These are phyloP conservation scores for Alentia gelatinosa DNA, from an alignment of 2,888 invertebrate species.

Conservation along the genomic window DNA sequence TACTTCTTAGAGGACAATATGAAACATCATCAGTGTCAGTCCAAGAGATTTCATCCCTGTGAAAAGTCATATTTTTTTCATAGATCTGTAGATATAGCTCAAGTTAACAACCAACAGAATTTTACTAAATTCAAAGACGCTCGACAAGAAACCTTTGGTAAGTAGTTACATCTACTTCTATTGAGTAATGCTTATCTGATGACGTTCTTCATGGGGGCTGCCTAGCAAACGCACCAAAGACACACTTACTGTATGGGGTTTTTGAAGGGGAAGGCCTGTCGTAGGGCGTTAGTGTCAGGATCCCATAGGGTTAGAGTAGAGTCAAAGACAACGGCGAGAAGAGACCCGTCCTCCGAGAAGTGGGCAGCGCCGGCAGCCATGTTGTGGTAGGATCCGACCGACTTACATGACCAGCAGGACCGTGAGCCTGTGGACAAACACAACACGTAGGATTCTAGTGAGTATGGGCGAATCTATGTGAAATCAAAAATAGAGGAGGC, in stretches of 20 bases:
- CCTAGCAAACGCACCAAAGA: too few species aligned
- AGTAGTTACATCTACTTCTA: too few species aligned
- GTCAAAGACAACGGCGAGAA: slow-evolving; percentile 87
- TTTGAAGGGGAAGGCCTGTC: not conserved
- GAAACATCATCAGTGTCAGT: not conserved
- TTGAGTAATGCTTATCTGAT: not conserved
- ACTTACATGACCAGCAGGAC: slow-evolving; percentile 86
- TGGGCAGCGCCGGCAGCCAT: slow-evolving; percentile 83
- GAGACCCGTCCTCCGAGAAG: slow-evolving; percentile 89
- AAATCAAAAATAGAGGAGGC: too few species aligned
- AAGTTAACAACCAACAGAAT: too few species aligned
- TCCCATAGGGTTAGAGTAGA: slow-evolving; percentile 87
- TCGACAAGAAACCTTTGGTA: too few species aligned
- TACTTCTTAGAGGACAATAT: slow-evolving; percentile 19
- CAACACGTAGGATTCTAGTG: not conserved
- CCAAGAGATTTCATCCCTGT: not conserved
- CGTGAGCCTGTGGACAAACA: slow-evolving; percentile 82
- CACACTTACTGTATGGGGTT: not conserved
- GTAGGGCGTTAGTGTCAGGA: slow-evolving; percentile 77
- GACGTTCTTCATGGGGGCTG: too few species aligned
- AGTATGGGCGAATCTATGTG: too few species aligned
- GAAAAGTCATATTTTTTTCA: not conserved
- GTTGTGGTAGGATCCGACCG: slow-evolving; percentile 85
- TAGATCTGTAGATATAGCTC: too few species aligned
- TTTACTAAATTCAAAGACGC: too few species aligned